phyloP scores from a whole-genome alignment of 2,113 vertebrate genomes.

The Fukomys damarensis region DNA sequence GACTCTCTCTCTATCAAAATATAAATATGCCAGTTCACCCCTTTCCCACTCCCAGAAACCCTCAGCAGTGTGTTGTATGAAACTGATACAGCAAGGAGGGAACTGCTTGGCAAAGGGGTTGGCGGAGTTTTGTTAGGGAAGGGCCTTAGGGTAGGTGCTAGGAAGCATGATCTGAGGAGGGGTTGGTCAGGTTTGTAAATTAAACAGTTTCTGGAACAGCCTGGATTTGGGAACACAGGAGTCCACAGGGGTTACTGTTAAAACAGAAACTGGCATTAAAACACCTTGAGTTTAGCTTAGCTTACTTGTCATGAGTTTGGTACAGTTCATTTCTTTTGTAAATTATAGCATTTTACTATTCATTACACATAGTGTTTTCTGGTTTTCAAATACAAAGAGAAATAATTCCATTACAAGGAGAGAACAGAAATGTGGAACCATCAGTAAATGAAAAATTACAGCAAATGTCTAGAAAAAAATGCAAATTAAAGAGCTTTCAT shows the following conservation, averaged over 20 bases:
- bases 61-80: neutral
- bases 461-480: constrained; percentile 52
- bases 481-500: neutral
- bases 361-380: neutral
- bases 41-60: neutral
- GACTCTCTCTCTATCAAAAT: neutral
- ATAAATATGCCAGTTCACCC: neutral
- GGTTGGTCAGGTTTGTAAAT: neutral
- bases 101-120: neutral
- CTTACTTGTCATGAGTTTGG: neutral
- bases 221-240: neutral
- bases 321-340: neutral
- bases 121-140: neutral
- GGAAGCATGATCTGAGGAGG: neutral
- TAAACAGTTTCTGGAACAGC: neutral
- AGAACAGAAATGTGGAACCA: neutral
- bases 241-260: neutral
- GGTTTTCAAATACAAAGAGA: constrained; percentile 47
- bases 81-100: neutral
- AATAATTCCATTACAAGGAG: neutral
- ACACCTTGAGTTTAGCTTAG: neutral
- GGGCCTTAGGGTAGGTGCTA: neutral
- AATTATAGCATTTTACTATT: neutral
- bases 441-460: neutral
- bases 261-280: neutral